phyloP scores from a whole-genome alignment of 2,888 invertebrate genomes.

The Cenopis cana region DNA sequence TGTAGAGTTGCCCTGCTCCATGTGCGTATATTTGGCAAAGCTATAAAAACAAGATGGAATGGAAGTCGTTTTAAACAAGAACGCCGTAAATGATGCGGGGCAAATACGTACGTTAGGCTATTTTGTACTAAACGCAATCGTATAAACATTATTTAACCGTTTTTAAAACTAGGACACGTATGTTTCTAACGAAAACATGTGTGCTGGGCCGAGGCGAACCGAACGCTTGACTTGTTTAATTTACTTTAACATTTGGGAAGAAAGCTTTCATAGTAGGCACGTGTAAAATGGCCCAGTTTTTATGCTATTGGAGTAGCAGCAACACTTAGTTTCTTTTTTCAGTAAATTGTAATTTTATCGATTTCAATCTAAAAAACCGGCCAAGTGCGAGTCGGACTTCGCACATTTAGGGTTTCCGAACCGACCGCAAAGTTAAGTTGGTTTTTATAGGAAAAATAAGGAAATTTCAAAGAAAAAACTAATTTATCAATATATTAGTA shows the following conservation, averaged over 20 bases:
- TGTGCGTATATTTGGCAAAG: constrained; percentile 18
- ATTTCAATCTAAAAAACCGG: too few species aligned
- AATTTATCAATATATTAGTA: too few species aligned
- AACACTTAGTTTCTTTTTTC: neutral
- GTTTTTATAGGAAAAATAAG: too few species aligned
- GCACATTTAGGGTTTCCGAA: too few species aligned
- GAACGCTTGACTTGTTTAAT: neutral
- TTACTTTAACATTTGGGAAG: neutral
- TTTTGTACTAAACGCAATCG: neutral
- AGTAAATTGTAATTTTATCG: too few species aligned
- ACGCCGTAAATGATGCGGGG: neutral
- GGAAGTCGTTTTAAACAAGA: neutral
- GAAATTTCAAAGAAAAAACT: too few species aligned
- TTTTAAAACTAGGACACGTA: constrained; percentile 31
- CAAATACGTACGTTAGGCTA: neutral
- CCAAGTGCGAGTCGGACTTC: too few species aligned
- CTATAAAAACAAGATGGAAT: constrained; percentile 19
- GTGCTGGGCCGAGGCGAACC: constrained; percentile 4
- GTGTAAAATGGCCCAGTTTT: neutral
- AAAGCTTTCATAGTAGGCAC: neutral
- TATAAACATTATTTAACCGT: constrained; percentile 39
- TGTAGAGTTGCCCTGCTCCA: constrained; percentile 6
- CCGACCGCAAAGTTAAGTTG: too few species aligned
- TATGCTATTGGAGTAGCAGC: too few species aligned
- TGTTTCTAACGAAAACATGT: constrained; percentile 21